These are phyloP conservation scores for Osmerus mordax DNA, from an alignment of 2,113 vertebrate species.

Conservation along the genomic window DNA sequence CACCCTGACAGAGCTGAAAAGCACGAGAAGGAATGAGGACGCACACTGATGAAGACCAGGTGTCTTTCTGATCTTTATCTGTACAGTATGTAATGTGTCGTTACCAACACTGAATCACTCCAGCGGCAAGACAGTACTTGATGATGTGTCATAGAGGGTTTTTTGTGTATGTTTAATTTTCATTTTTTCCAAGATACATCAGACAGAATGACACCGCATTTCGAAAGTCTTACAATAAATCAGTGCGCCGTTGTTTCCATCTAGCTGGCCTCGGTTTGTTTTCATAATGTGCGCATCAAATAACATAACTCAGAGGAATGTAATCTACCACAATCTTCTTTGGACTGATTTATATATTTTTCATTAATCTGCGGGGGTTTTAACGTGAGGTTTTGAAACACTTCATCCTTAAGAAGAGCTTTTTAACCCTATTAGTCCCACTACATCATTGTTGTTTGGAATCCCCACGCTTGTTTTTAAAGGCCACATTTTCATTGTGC, in stretches of 20 bases:
- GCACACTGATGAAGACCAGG: constrained; percentile 44
- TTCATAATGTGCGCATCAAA: too few species aligned
- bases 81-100: constrained; percentile 33
- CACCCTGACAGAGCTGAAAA: constrained; percentile 56
- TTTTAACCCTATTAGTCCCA: too few species aligned
- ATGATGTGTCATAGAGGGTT: constrained; percentile 30
- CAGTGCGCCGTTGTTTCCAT: too few species aligned
- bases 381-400: too few species aligned
- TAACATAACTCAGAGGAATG: too few species aligned
- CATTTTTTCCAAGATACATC: constrained; percentile 1
- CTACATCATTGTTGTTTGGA: too few species aligned
- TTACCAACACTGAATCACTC: constrained; percentile 17
- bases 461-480: too few species aligned
- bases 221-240: neutral
- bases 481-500: neutral
- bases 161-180: constrained; percentile 23
- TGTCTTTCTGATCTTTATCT: constrained; percentile 58
- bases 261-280: too few species aligned
- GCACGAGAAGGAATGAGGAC: constrained; percentile 52
- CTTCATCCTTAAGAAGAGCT: too few species aligned
- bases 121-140: constrained; percentile 26
- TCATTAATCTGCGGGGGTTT: too few species aligned
- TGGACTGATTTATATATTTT: too few species aligned
- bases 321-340: too few species aligned
- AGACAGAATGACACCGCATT: constrained; percentile 3